A percentile compares a stretch with the other conserved stretches of the same genome.
Evolutionary conservation across 2,888 invertebrate genomes (phyloP).

Genomic region (Proisotoma minuta): DNA sequence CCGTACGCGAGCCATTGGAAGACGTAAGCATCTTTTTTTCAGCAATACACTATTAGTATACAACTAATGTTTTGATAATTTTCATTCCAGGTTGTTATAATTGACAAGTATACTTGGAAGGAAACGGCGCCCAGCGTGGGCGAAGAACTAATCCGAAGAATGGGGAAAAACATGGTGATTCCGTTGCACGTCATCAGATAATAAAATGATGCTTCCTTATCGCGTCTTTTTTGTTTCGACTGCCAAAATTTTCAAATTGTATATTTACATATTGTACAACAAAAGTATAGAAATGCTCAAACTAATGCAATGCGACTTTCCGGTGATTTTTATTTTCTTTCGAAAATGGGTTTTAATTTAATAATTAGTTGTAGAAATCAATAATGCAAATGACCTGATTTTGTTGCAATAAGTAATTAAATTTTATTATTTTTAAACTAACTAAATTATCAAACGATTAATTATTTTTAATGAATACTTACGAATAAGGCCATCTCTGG

Average conservation of each 20-base stretch:
- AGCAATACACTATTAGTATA: background rate
- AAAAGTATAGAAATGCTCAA: too few species aligned
- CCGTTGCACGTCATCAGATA: constrained; percentile 77
- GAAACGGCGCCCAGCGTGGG: constrained; percentile 68
- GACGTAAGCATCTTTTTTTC: constrained; percentile 52
- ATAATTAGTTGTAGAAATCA: too few species aligned
- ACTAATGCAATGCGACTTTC: too few species aligned
- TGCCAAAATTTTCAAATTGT: too few species aligned
- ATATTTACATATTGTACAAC: too few species aligned
- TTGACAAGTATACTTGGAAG: constrained; percentile 86
- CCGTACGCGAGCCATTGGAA: constrained; percentile 77
- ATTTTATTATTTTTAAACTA: background rate
- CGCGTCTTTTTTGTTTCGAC: too few species aligned
- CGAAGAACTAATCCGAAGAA: constrained; percentile 62
- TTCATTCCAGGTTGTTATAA: constrained; percentile 65
- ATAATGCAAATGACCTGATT: too few species aligned
- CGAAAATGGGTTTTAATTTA: too few species aligned
- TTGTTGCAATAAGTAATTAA: too few species aligned
- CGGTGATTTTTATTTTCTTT: too few species aligned
- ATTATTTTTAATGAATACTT: constrained; percentile 54
- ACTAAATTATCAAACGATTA: background rate
- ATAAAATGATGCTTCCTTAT: too few species aligned
- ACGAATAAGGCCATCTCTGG: constrained; percentile 61
- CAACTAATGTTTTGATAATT: too few species aligned
- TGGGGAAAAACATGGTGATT: constrained; percentile 72